Base-by-base conservation (phyloP, 2,113 vertebrate genomes). In the Andinoacara biseriatus region DNA sequence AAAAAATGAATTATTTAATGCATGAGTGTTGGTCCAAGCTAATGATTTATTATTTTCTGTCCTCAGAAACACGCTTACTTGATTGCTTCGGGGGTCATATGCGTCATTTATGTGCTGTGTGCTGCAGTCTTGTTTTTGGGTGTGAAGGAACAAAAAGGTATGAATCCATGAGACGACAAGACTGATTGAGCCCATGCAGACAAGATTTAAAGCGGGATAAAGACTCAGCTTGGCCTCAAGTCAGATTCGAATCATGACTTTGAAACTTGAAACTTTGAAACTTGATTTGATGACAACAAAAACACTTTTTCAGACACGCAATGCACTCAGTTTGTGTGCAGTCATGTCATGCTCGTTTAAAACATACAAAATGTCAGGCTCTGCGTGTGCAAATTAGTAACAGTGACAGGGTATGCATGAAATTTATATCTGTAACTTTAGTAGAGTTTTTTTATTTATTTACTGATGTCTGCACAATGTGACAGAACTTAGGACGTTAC, bases 121-220 rank as follows among this genome's bases (percentile, higher is more conserved):
- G 97, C 97, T 0, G 3, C 90, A 8, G 86, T 98, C 85, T 90
- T 99, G 62, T 94, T 93, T 8, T 62, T 96, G 24, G 98, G 98
- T 0, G 98, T 99, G 17, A 94, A 81, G 86, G 98, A 99, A 75
- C 95, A 90, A 83, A 94, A 96, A 96, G 97, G 98, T 99, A 86
- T 92, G 95, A 52, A 65, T 63, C 46, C 3, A 18, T 26, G 7
- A 78, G 18, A 35, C 7, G n/a, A 35, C 2, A 9, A 11, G 11
- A 38, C 11, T 29, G 20, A n/a, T 38, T 43, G 29, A 57, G 59
- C 17, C 4, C 31, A 20, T 76, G 18, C 10, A 40, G 43, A 60
- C 18, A 59, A 14, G 35, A 59, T 76, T 46, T 46, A 60, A 59
- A 46, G 20, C 11, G 60, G 26, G 20, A 24, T 65, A 26, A 24